Evolutionary conservation across 2,888 invertebrate species (phyloP).

Genomic region (Drosophila macrospina): DNA sequence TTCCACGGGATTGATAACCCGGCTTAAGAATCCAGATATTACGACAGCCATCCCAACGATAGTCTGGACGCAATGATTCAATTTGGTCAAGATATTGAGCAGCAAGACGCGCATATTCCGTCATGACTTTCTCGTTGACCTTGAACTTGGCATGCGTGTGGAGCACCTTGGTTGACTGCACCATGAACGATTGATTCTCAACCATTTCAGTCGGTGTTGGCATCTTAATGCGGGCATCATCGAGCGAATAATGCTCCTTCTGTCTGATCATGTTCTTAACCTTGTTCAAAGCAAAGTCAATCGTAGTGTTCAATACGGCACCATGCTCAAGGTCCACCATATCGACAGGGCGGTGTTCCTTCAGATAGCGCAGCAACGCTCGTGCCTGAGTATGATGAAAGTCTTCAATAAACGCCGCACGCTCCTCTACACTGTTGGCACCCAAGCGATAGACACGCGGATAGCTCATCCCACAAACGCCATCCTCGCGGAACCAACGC

Average conservation of each 20-base stretch:
- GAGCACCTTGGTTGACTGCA: slow-evolving; percentile 79
- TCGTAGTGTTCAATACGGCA: slow-evolving; percentile 80
- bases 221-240: slow-evolving; percentile 59
- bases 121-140: slow-evolving; percentile 60
- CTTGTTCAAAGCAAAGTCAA: slow-evolving; percentile 70
- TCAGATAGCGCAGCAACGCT: slow-evolving; percentile 88
- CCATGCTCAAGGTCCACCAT: slow-evolving; percentile 86
- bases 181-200: slow-evolving; percentile 72
- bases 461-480: slow-evolving; percentile 86
- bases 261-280: slow-evolving; percentile 69
- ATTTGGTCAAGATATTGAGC: slow-evolving; percentile 88
- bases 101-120: slow-evolving; percentile 84
- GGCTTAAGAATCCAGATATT: slow-evolving; percentile 97
- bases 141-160: slow-evolving; percentile 77
- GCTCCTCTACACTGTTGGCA: slow-evolving; percentile 75
- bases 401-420: slow-evolving; percentile 86
- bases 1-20: slow-evolving; percentile 92
- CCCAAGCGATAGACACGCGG: slow-evolving; percentile 88
- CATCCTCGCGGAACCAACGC: slow-evolving; percentile 81
- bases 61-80: slow-evolving; percentile 87
- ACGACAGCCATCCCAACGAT: slow-evolving; percentile 91
- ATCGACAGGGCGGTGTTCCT: slow-evolving; percentile 53
- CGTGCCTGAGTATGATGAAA: slow-evolving; percentile 92
- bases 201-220: slow-evolving; percentile 53
- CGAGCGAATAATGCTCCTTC: slow-evolving; percentile 65